Evolutionary conservation across 1,140 invertebrate species (phyloP), one percentile per base, ranked within the genome.

Genomic region (Trissolcus basalis): DNA sequence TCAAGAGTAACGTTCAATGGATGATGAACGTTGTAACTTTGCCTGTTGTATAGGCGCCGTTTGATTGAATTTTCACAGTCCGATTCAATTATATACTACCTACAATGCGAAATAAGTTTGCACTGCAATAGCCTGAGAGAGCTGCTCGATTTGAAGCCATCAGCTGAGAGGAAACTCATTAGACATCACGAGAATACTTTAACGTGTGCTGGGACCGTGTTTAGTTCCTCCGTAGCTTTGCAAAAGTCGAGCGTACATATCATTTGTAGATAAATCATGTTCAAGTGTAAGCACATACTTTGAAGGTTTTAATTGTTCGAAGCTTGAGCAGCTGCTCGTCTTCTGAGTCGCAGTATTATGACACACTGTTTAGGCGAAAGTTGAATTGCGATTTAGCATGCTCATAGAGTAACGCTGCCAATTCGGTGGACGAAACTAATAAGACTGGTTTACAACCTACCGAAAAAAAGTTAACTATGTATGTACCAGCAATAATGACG

Each of bases 401-500:
- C 53, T 56, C 32, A 51, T 51, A 11, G 47, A 15, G 47, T 35
- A 15, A 13, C 50, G 33, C 55, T 56, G 44, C 61, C n/a, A 59
- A 58, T 55, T 54, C 19, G 16, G 19, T 39, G 41, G 15, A 41
- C 41, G 11, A 64, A 27, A 5, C 8, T 11, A 9, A 59, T 63
- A 53, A 63, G 54, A 45, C 11, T 48, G 36, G 36, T 50, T 54
- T 45, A n/a, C 50, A 15, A 58, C 35, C 45, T 49, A 53, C 68
- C 35, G 47, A 58, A 41, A 41, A 61, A 35, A 27, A 27, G 65
- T 73, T 73, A 72, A 77, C 73, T 80, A 67, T 69, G n/a, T 80
- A 67, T 69, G n/a, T 39, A 39, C 9, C 79, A 73, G 78, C 78
- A 79, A 80, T 82, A 80, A 80, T 68, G 55, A 75, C 50, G 58